Base-by-base conservation (phyloP, 2,888 invertebrate genomes). In the Drosophila dives region DNA sequence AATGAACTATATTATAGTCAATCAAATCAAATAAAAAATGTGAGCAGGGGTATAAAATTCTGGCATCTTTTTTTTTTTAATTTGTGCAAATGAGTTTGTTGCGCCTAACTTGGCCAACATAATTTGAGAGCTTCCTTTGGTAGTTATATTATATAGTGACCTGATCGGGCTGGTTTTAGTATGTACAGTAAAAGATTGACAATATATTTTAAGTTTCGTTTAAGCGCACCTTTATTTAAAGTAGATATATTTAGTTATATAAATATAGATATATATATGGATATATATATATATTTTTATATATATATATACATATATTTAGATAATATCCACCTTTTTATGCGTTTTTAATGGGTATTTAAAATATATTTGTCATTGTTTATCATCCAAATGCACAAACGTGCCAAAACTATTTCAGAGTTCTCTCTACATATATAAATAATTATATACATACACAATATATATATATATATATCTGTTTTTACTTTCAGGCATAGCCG, bases 401-500 rank as follows among this genome's bases (percentile, higher is more conserved):
- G 68, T 59, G 65, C 51, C 55, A 61, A 67, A 59, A 56, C 40
- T 56, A 55, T 36, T 58, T 26, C 33, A 50, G 29, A 20, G 23
- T 20, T 26, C 40, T 48, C 45, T 11, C 8, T 12, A 38, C 8
- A 8, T 38, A 20, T 20, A 12, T 7, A 12, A 1, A 20, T 12
- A 12, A 6, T 20, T 11, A 20, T 2, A n/a, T 6, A 11, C 0
- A 42, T 12, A 20, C 23, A 23, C 23, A 23, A 23, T 45, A 7
- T 20, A 45, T 45, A 45, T 45, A 34, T 12, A 36, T 0, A 15
- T 36, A 36, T 36, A 36, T 23, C 3, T 65, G 58, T 54, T 80
- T 75, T 75, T 72, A 72, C 76, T 70, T 73, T 71, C 73, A 71
- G 29, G 29, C 29, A 29, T 29, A 29, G 29, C 29, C 29, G 29